These are phyloP conservation scores for Antheraea yamamai DNA, from an alignment of 2,888 invertebrate genomes.

Conservation along the genomic window DNA sequence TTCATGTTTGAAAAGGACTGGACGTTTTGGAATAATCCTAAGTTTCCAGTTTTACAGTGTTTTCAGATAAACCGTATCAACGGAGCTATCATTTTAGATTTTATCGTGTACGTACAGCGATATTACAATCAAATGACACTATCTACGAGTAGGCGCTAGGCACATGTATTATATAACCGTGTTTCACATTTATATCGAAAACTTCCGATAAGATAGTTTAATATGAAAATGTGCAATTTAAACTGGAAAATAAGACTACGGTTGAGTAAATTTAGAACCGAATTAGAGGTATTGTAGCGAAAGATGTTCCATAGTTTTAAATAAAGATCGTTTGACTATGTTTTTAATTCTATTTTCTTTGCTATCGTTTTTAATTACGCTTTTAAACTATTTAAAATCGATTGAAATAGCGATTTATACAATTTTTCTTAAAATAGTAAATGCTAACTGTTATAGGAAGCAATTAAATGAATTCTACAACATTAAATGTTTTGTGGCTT, in stretches of 20 bases:
- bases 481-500: background rate
- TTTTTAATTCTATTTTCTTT: background rate
- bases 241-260: background rate
- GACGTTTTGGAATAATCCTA: background rate
- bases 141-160: slow-evolving; percentile 16
- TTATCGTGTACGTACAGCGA: slow-evolving; percentile 15
- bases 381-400: background rate
- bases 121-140: slow-evolving; percentile 19
- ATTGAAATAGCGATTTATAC: background rate
- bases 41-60: background rate
- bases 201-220: background rate
- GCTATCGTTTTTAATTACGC: background rate
- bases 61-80: slow-evolving; percentile 17
- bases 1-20: background rate
- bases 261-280: background rate
- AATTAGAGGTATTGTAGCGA: background rate
- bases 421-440: background rate
- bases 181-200: background rate
- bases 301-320: background rate
- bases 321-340: background rate
- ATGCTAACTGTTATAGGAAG: no score
- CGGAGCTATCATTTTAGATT: slow-evolving; percentile 18
- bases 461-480: background rate
- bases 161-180: slow-evolving; percentile 26
- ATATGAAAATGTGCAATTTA: background rate